These are phyloP conservation scores for Orchesellides sinensis DNA, from an alignment of 2,888 invertebrate genomes.

Conservation along the genomic window DNA sequence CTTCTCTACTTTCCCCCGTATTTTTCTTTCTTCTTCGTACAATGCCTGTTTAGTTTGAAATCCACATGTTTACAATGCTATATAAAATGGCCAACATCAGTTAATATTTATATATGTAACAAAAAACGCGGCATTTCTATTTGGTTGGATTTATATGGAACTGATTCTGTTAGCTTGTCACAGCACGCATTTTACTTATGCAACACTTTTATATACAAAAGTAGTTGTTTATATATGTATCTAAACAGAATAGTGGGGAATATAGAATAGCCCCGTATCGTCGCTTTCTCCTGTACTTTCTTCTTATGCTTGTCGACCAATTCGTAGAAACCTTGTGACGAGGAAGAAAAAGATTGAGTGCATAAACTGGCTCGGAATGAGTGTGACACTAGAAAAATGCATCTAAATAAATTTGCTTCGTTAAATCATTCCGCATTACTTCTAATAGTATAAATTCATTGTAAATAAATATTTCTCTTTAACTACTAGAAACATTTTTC, in stretches of 20 bases:
- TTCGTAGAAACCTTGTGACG: background rate
- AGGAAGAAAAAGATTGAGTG: background rate
- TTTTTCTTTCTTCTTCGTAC: constrained; percentile 1
- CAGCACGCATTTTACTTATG: too few relatives aligned
- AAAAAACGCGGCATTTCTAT: background rate
- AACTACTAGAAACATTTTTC: too few relatives aligned
- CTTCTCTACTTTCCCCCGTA: constrained; percentile 6
- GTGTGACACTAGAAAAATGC: too few relatives aligned
- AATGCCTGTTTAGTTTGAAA: background rate
- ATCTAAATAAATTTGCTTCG: too few relatives aligned
- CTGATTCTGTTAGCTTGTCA: background rate
- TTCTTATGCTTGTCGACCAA: background rate
- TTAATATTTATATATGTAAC: background rate
- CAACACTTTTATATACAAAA: too few relatives aligned
- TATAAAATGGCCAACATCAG: background rate
- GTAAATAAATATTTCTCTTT: too few relatives aligned
- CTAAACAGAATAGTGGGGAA: too few relatives aligned
- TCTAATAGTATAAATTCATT: too few relatives aligned
- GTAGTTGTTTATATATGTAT: too few relatives aligned
- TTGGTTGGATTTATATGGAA: background rate
- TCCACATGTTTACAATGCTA: background rate
- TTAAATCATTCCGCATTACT: too few relatives aligned
- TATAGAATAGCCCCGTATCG: background rate
- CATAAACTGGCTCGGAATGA: background rate
- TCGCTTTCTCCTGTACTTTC: background rate